These are phyloP conservation scores for Diploptera punctata DNA, from an alignment of 2,888 invertebrate species.

Conservation along the genomic window DNA sequence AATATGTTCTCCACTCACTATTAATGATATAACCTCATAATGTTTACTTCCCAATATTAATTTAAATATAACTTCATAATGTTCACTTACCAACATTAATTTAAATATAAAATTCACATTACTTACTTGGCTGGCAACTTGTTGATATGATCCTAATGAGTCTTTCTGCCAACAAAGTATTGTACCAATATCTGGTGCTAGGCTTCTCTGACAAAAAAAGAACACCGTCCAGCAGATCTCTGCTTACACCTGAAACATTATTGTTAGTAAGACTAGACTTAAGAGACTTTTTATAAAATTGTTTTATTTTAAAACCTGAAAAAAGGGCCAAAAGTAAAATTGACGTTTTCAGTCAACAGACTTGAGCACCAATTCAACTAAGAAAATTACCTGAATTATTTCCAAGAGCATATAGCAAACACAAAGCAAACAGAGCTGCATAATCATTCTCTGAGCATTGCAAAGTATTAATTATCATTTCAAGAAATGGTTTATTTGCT, in stretches of 20 bases:
- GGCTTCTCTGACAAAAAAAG: slow-evolving; percentile 67
- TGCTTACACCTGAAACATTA: slow-evolving; percentile 82
- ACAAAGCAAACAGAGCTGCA: slow-evolving; percentile 87
- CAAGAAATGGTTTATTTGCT: slow-evolving; percentile 80
- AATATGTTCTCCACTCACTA: no score
- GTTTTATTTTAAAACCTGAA: no score
- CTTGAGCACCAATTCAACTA: slow-evolving; percentile 36
- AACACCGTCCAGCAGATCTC: slow-evolving; percentile 80
- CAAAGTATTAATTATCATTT: slow-evolving; percentile 85
- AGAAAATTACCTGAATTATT: slow-evolving; percentile 82
- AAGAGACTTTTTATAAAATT: no score
- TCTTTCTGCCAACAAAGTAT: slow-evolving; percentile 81
- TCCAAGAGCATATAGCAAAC: slow-evolving; percentile 91
- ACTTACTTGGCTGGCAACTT: slow-evolving; percentile 86
- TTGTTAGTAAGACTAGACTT: no score
- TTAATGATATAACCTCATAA: no score
- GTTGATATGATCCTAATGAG: slow-evolving; percentile 81
- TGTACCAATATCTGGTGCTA: slow-evolving; percentile 72
- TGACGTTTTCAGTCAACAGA: slow-evolving; percentile 29
- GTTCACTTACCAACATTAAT: no score
- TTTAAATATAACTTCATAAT: no score
- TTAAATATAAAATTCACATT: no score
- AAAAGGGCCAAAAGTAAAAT: no score
- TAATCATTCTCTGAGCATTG: slow-evolving; percentile 95
- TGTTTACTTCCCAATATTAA: no score